These are phyloP conservation scores for Drosophila ohnishii DNA, from an alignment of 1,140 invertebrate genomes.

Conservation along the genomic window DNA sequence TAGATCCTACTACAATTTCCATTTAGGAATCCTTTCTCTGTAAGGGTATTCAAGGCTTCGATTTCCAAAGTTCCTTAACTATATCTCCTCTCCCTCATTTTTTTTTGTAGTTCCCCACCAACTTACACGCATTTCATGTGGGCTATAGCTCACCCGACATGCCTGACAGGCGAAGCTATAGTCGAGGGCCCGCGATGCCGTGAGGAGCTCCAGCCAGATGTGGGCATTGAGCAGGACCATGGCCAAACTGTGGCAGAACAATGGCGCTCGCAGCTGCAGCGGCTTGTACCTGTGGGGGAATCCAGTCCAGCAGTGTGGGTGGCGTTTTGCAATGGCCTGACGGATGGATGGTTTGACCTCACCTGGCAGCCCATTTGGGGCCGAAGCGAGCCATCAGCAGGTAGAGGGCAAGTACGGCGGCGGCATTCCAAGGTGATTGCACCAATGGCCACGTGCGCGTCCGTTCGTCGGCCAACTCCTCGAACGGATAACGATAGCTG, in stretches of 20 bases:
- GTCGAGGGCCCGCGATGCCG: slow-evolving; percentile 89
- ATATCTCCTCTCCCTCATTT: neutral
- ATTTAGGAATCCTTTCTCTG: neutral
- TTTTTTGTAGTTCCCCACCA: neutral
- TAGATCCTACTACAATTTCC: neutral
- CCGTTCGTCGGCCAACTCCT: slow-evolving; percentile 83
- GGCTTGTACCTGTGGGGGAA: slow-evolving; percentile 85
- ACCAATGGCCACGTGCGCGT: slow-evolving; percentile 95
- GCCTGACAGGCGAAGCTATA: slow-evolving; percentile 96
- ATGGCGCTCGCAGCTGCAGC: slow-evolving; percentile 89
- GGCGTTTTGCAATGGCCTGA: slow-evolving; percentile 4
- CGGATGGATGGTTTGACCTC: slow-evolving; percentile 14
- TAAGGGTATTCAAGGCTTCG: slow-evolving; percentile 3
- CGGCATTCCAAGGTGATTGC: slow-evolving; percentile 90
- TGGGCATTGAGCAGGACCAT: slow-evolving; percentile 94
- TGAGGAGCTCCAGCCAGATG: slow-evolving; percentile 90
- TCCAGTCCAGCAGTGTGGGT: slow-evolving; percentile 21
- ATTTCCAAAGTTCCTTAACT: neutral
- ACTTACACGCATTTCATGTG: slow-evolving; percentile 90
- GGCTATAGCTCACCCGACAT: slow-evolving; percentile 90
- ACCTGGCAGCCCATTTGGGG: slow-evolving; percentile 92
- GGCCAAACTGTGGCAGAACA: slow-evolving; percentile 93
- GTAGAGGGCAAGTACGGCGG: slow-evolving; percentile 90
- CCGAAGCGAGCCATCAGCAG: slow-evolving; percentile 91
- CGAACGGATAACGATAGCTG: slow-evolving; percentile 46